A percentile compares a stretch with the other conserved stretches of the same genome.
These are phyloP conservation scores for Cactoblastis cactorum DNA, from an alignment of 2,888 invertebrate genomes.

Conservation along the genomic window DNA sequence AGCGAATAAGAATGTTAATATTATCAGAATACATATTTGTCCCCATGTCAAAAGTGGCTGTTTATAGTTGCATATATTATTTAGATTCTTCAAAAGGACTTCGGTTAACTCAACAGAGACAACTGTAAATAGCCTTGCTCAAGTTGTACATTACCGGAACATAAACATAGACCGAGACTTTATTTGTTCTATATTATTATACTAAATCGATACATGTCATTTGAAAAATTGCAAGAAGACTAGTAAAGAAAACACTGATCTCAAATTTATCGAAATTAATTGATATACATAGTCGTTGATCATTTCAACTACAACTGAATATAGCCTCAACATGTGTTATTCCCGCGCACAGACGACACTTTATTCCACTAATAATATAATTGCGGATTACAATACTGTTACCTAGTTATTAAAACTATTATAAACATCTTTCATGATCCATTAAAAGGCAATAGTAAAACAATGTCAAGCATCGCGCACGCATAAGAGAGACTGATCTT, in stretches of 20 bases:
- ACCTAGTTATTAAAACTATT: neutral
- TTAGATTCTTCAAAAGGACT: neutral
- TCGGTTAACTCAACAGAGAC: neutral
- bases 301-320: neutral
- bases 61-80: neutral
- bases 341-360: neutral
- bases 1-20: neutral
- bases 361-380: conserved; percentile 8
- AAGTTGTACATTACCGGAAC: neutral
- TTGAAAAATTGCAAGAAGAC: conserved; percentile 9
- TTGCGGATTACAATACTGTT: conserved; percentile 1
- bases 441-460: neutral
- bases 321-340: neutral
- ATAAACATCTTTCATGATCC: neutral
- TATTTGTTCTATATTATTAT: conserved; percentile 1
- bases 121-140: neutral
- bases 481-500: conserved; percentile 16
- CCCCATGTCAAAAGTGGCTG: neutral
- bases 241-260: conserved; percentile 10
- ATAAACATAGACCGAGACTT: neutral
- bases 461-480: conserved; percentile 1
- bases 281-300: neutral
- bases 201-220: conserved; percentile 12
- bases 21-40: neutral
- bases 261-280: neutral